Evolutionary conservation across 23 tunicate species (phyloP), one percentile per base, ranked within the genome.

Genomic region (Ciona savignyi): DNA sequence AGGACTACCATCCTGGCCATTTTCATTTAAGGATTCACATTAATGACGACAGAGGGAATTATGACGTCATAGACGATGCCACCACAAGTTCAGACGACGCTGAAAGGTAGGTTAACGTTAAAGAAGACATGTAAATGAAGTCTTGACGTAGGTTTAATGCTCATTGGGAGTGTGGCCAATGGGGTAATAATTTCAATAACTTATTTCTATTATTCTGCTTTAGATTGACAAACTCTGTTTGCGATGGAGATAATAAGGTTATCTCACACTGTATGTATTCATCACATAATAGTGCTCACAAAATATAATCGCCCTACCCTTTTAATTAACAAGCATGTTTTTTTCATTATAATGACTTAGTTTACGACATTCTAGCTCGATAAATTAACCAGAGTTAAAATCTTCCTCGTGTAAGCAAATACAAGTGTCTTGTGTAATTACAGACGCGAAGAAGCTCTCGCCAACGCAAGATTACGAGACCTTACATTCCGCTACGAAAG

Each of bases 1-100:
- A 68, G 30, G 89, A 90, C 11, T 83, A 84, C 51, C 64, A 49
- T 23, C 97, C 97, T 24, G 97, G 97, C 0, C 81, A 86, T 34
- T 76, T 80, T 30, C 90, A 84, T 42, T 70, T 91, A 64, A 65
- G 67, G 28, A 29, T 91, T 33, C 71, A 80, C 60, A 72, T 91
- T 24, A 91, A 91, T 70, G 34, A 62, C 1, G 22, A 65, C 23
- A 51, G 61, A n/a, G 75, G 67, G 30, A 68, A 20, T 51, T 62
- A 74, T 68, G 80, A 82, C 75, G 67, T 63, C 67, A 63, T 25
- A 9, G 28, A 63, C 22, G 28, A 25, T 4, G 28, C 26, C 4
- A 63, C 26, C 6, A 63, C 4, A 4, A 63, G 67, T 25, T 63
- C 28, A 9, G 28, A 63, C 24, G 67, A 25, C 28, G 28, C 24